Evolutionary conservation across 2,797 vertebrate genomes (phyloP).

Genomic region (Pseudopleuronectes americanus): DNA sequence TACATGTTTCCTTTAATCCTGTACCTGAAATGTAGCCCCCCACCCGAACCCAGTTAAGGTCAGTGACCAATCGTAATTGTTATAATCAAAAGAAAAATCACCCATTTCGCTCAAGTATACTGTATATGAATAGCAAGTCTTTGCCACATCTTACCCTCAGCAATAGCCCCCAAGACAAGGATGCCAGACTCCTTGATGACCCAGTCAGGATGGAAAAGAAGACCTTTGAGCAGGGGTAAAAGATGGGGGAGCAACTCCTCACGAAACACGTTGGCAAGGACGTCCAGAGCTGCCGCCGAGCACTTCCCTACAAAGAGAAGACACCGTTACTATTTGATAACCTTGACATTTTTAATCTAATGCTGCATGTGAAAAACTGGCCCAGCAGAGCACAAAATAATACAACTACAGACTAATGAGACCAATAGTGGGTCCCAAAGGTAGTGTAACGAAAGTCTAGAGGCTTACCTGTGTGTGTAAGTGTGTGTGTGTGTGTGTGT

Average conservation of each 20-base stretch:
- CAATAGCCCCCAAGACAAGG: slow-evolving; percentile 92
- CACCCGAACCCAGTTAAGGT: not conserved
- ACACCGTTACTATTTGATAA: not conserved
- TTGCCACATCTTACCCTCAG: slow-evolving; percentile 83
- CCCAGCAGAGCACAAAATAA: not conserved
- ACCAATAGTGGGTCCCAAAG: too few relatives aligned
- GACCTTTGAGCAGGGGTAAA: slow-evolving; percentile 91
- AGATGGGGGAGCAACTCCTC: slow-evolving; percentile 92
- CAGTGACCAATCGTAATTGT: not conserved
- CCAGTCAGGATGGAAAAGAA: slow-evolving; percentile 96
- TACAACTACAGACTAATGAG: not conserved
- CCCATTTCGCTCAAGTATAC: too few relatives aligned
- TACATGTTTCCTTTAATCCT: not conserved
- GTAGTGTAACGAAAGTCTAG: too few relatives aligned
- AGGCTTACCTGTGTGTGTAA: too few relatives aligned
- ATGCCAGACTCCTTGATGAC: slow-evolving; percentile 96
- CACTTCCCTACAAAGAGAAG: slow-evolving; percentile 85
- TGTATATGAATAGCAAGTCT: not conserved
- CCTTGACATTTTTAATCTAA: not conserved
- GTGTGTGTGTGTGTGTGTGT: too few relatives aligned
- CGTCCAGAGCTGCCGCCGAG: slow-evolving; percentile 90
- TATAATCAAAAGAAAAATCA: too few relatives aligned
- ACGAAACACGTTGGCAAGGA: slow-evolving; percentile 91
- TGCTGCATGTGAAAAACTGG: not conserved
- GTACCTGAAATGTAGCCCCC: not conserved